Evolutionary conservation across 1,140 invertebrate genomes (phyloP), one percentile per base, ranked within the genome.

Genomic region (Anastrepha ludens): DNA sequence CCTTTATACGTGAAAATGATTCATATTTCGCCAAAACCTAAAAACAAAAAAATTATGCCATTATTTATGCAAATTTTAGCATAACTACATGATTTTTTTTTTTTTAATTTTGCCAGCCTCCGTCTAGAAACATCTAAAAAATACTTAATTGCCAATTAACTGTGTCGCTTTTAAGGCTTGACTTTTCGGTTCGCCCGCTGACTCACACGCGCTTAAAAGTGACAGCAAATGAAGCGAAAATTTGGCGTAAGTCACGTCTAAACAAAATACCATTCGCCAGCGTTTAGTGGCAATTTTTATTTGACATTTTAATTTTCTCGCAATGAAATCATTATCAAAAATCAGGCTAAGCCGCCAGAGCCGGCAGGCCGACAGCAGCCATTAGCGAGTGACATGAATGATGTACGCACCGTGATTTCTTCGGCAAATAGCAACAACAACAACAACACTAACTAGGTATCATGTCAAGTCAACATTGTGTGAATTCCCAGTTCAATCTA

Each of bases 391-490:
- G 17, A 55, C 74, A 81, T 13, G 47, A 81, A 81, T 55, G 15
- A 81, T 81, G 50, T 81, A 58, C 47, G 74, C 74, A 81, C 67
- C 2, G 47, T 81, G n/a, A 81, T 81, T n/a, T 81, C 74, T 55
- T 15, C 39, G 41, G 39, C 70, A 17, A 50, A 13, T 13, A 41
- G 47, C 70, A 44, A n/a, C 70, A 17, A n/a, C 44, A 74, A 50
- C 44, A 74, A 44, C 7, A 50, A 67, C 2, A 58, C 7, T 13
- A 58, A 58, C 55, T 55, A 55, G 64, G 64, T 47, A 11, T 13
- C 39, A 67, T 13, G 11, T 1, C 65, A 47, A 47, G 70, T 15
- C 17, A 74, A 50, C 70, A 74, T 55, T 47, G n/a, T 81, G 74
- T 81, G 50, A 81, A 81, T 29, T 55, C n/a, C 47, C 47, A 55